Evolutionary conservation across 2,888 invertebrate species (phyloP), one percentile per base, ranked within the genome.

Genomic region (Lepidonotus clava): DNA sequence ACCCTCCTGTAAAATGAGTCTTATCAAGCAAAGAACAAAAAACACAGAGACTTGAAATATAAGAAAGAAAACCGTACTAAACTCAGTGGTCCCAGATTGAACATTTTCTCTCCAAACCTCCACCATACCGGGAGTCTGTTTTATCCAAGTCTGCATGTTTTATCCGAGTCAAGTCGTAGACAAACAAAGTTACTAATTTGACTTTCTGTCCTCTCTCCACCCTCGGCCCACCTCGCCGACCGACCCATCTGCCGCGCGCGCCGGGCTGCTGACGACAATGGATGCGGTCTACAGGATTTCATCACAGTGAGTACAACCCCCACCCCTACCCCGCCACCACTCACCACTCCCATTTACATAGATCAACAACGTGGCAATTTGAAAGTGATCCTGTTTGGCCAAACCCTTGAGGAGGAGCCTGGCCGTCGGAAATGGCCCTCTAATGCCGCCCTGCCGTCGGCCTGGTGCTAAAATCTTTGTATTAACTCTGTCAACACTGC

Each of bases 171-270:
- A 76, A 76, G 38, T 28, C 76, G 38, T 21, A 28, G 11, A 76
- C 40, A 76, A 40, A 36, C 38, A 40, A 76, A 76, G 38, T 76
- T 76, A 76, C 76, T 76, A 76, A 76, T 76, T 76, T 76, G 76
- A 8, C 14, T 76, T 34, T n/a, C 40, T 40, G 38, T 76, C 38
- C 38, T 24, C 24, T 76, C 76, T 36, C 76, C 38, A 11, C 71
- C 71, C 76, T n/a, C 38, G 51, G 21, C 21, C 21, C 14, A 51
- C 51, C 51, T 51, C 14, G 51, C 51, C 51, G 11, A 2, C 28
- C 28, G 61, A 1, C 61, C 61, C 61, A 61, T 61, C 61, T 61
- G 61, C 61, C 61, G 61, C 61, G 24, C 61, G 8, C n/a, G 53
- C 61, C 24, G 11, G 2, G 24, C 61, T 24, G 28, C 28, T 11